Base-by-base conservation (phyloP, 1,140 invertebrate genomes). In the Cydia splendana region DNA sequence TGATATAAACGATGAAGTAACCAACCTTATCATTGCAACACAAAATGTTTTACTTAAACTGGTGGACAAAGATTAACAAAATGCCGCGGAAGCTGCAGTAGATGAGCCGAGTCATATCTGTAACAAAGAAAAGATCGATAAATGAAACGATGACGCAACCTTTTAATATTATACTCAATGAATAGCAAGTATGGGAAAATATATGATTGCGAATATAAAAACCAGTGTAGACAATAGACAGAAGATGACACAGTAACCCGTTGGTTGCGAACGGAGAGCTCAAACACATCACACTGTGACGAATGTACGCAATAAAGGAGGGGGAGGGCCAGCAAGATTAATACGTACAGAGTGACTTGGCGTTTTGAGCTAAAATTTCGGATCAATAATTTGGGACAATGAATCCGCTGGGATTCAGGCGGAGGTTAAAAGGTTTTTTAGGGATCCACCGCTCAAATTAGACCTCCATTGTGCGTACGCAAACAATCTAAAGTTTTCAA, bases 91-190 rank as follows among this genome's bases (percentile, higher is more conserved):
- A 76, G 73, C 53, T 79, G 85, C 86, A 78, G 82, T 79, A 45
- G 86, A 84, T 57, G 82, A 73, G 83, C 76, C 81, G 75, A 76
- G 84, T 80, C 78, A 77, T 77, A 90, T 88, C 90, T 91, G 88
- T n/a, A 90, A 90, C 88, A 88, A 89, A 77, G 53, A 77, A 38
- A 78, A 75, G 12, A 51, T 76, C 67, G 30, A 76, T 78, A 20
- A 77, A 69, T 62, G 57, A 57, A 79, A 75, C 24, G 45, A 42
- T 48, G 18, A 30, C 76, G n/a, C 20, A 62, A n/a, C 38, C 20
- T 71, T 38, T 71, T 38, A n/a, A 67, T 38, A 67, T 10, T 38
- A 67, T 10, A 71, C 20, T n/a, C 34, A 18, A 42, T 45, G 67
- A 38, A 71, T 38, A 71, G 18, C 24, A 42, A 28, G 28, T 7